These are phyloP conservation scores for Chaitophorus viminalis DNA, from an alignment of 2,888 invertebrate species.

Conservation along the genomic window DNA sequence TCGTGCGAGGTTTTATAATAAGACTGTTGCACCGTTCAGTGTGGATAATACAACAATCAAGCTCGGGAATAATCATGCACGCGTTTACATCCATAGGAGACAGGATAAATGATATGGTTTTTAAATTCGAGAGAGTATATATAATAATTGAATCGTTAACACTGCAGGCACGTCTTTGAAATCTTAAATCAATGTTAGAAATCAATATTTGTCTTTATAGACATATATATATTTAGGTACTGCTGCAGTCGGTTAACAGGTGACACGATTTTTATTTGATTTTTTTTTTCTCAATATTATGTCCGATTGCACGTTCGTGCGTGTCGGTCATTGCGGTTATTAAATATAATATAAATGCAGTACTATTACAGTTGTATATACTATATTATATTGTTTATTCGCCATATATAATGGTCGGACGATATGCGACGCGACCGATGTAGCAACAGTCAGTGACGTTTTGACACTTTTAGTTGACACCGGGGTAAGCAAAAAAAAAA, in stretches of 20 bases:
- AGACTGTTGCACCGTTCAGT: too few species aligned
- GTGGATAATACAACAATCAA: neutral
- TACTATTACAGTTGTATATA: neutral
- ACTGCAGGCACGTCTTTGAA: neutral
- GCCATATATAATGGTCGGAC: too few species aligned
- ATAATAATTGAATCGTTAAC: neutral
- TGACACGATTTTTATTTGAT: slow-evolving; percentile 34
- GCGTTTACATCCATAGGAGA: too few species aligned
- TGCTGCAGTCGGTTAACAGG: neutral
- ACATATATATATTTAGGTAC: too few species aligned
- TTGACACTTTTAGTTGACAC: too few species aligned
- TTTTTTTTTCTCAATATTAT: neutral
- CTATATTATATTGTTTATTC: too few species aligned
- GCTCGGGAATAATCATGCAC: neutral
- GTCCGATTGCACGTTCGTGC: neutral
- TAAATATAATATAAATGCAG: neutral
- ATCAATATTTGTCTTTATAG: slow-evolving; percentile 11
- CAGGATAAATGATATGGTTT: too few species aligned
- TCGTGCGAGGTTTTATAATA: too few species aligned
- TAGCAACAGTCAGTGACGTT: too few species aligned
- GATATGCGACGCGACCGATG: too few species aligned
- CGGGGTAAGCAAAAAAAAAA: too few species aligned
- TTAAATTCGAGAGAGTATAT: neutral
- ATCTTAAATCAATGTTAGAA: slow-evolving; percentile 5
- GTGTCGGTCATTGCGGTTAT: slow-evolving; percentile 1